Conservation (phyloP, 2,888 invertebrate genomes). For the Drosophila mimetica region DNA sequence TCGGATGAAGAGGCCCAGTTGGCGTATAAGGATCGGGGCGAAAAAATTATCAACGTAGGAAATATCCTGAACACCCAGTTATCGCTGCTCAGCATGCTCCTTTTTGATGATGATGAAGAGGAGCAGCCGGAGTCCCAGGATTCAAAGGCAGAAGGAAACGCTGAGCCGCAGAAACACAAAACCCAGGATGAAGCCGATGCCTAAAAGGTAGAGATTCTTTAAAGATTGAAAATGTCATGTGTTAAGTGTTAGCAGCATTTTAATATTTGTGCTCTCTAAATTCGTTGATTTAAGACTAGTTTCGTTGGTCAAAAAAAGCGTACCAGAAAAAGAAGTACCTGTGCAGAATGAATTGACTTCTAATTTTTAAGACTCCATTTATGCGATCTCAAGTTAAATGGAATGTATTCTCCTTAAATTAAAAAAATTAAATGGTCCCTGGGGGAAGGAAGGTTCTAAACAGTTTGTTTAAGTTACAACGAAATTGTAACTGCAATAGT, state of each 20-base stretch:
- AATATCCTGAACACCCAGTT: constrained; percentile 52
- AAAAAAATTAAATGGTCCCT: too few relatives aligned
- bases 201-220: background rate
- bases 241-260: background rate
- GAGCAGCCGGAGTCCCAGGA: constrained; percentile 30
- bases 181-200: background rate
- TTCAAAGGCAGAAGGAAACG: background rate
- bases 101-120: constrained; percentile 12
- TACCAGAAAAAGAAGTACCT: background rate
- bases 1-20: background rate
- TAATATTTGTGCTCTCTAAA: background rate
- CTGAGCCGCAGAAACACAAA: background rate
- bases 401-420: background rate
- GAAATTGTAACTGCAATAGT: too few relatives aligned
- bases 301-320: background rate
- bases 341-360: background rate
- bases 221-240: too few relatives aligned
- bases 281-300: background rate
- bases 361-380: background rate
- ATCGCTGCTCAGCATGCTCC: constrained; percentile 9
- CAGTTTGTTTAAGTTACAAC: too few relatives aligned
- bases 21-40: constrained; percentile 8
- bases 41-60: constrained; percentile 25
- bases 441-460: too few relatives aligned
- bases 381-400: too few relatives aligned